A percentile compares a stretch with the other conserved stretches of the same genome.
phyloP scores from a whole-genome alignment of 2,113 vertebrate species.

The Turnix velox region DNA sequence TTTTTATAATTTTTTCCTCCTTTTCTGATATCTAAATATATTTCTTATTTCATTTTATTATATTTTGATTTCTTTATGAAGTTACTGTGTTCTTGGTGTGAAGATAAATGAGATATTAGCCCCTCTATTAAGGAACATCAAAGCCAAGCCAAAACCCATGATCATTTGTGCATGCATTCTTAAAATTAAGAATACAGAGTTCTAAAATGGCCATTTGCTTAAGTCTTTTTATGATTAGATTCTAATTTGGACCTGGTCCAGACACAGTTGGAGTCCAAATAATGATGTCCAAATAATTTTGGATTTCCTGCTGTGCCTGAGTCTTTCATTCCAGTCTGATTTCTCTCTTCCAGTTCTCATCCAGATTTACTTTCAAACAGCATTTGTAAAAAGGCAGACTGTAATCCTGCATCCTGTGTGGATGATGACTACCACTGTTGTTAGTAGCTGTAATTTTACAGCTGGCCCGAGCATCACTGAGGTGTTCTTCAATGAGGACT shows the following conservation, averaged over 20 bases:
- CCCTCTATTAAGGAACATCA: not conserved
- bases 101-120: not conserved
- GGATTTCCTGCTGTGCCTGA: not conserved
- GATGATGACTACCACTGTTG: not conserved
- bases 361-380: not conserved
- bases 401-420: not conserved
- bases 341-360: not conserved
- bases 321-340: not conserved
- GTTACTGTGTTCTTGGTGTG: not conserved
- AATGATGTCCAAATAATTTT: not conserved
- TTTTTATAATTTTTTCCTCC: not conserved
- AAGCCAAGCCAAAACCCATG: not conserved
- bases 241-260: not conserved
- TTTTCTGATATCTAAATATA: not conserved
- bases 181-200: not conserved
- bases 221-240: not conserved
- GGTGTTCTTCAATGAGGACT: not conserved
- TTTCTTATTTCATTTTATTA: not conserved
- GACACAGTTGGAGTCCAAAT: not conserved
- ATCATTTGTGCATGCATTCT: not conserved
- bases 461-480: not conserved
- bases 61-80: not conserved
- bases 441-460: not conserved
- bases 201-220: not conserved
- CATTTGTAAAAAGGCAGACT: not conserved